Percentiles rank a stretch among this genome's conserved stretches.
phyloP scores from a whole-genome alignment of 2,113 vertebrate genomes.

The Terrapene triunguis region DNA sequence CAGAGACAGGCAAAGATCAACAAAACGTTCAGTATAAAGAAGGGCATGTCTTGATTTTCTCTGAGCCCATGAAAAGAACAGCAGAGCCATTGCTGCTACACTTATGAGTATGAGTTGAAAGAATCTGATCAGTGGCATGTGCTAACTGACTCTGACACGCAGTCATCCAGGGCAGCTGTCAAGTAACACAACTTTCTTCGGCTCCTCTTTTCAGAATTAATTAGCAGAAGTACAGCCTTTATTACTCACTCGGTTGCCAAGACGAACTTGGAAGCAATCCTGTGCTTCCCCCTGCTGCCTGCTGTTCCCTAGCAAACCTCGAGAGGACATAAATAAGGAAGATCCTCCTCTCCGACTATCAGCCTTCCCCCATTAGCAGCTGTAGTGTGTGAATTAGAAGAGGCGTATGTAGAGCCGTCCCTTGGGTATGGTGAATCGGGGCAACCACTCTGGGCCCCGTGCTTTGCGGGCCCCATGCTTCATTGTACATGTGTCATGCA shows the following conservation, averaged over 20 bases:
- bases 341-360: not conserved
- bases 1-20: not conserved
- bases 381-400: not conserved
- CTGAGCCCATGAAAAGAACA: not conserved
- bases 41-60: not conserved
- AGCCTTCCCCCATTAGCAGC: not conserved
- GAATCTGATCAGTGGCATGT: conserved; percentile 62
- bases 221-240: conserved; percentile 63
- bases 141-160: conserved; percentile 64
- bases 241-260: conserved; percentile 56
- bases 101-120: conserved; percentile 48
- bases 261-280: conserved; percentile 65
- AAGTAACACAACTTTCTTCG: conserved; percentile 63
- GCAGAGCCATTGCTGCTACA: not conserved
- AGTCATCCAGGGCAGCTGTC: conserved; percentile 72
- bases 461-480: too few species aligned
- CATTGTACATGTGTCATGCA: too few species aligned
- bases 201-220: conserved; percentile 71
- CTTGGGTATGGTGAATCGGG: too few species aligned
- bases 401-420: not conserved
- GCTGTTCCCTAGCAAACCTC: conserved; percentile 36
- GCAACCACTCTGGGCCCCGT: too few species aligned
- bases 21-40: not conserved
- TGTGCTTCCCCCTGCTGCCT: not conserved
- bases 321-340: conserved; percentile 3